These are phyloP conservation scores for Temnothorax curvispinosus DNA, from an alignment of 1,140 invertebrate species.

Conservation along the genomic window DNA sequence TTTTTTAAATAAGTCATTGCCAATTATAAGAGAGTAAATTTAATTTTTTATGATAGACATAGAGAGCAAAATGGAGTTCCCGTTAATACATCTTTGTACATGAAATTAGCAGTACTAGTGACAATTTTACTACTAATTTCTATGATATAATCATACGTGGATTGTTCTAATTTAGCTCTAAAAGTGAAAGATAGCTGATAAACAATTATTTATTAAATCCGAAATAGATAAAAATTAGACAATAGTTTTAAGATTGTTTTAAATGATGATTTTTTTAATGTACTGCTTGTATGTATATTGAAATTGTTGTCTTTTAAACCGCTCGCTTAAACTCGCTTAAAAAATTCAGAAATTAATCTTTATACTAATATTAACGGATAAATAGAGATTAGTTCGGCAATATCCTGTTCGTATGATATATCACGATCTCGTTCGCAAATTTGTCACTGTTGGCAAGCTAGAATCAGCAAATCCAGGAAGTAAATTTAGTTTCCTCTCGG, in stretches of 20 bases:
- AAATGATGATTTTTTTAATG: not conserved
- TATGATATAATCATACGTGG: not conserved
- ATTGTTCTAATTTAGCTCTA: not conserved
- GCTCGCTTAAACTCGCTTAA: not conserved
- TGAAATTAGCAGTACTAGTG: not conserved
- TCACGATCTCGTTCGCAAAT: not conserved
- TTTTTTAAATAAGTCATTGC: conserved; percentile 5
- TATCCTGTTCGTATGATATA: not conserved
- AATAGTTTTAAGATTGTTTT: not conserved
- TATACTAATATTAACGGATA: not conserved
- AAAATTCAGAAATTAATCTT: not conserved
- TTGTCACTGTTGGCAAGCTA: not conserved
- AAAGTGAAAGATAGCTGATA: not conserved
- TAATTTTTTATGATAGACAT: not conserved
- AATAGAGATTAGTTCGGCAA: not conserved
- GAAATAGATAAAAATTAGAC: not conserved
- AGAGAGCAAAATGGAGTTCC: not conserved
- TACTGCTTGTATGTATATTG: not conserved
- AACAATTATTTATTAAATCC: not conserved
- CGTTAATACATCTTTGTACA: not conserved
- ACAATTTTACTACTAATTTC: not conserved
- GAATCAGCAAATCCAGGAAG: not conserved
- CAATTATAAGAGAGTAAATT: not conserved
- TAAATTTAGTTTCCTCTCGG: not conserved
- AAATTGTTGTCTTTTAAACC: not conserved